These are phyloP conservation scores for mouse (Mus musculus) DNA, from an alignment of 2,113 vertebrate genomes.

Conservation along the genomic window DNA sequence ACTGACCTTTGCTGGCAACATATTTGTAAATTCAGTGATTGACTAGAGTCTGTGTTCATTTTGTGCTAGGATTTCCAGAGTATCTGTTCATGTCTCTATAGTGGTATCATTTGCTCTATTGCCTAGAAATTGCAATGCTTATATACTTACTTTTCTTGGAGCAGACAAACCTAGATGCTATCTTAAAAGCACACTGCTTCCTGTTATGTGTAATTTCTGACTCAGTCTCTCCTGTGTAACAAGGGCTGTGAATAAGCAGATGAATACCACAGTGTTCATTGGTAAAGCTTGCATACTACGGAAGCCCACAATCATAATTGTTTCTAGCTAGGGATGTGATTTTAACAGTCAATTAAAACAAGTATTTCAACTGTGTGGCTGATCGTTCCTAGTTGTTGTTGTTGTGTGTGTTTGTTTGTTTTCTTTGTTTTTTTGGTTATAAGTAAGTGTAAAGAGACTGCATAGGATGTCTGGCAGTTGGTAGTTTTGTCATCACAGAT, in stretches of 20 bases:
- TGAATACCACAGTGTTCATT: background rate
- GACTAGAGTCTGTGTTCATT: background rate
- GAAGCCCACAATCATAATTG: background rate
- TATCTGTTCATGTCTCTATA: background rate
- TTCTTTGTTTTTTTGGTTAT: background rate
- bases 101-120: conserved; percentile 28
- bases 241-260: background rate
- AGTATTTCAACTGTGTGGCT: background rate
- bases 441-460: conserved; percentile 20
- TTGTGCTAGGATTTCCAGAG: background rate
- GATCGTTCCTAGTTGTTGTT: background rate
- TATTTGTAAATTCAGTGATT: background rate
- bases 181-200: background rate
- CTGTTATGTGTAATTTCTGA: conserved; percentile 25
- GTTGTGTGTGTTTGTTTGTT: no score
- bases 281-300: background rate
- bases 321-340: conserved; percentile 35
- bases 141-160: background rate
- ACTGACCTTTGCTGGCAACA: background rate
- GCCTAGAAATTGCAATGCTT: conserved; percentile 15
- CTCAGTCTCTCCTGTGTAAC: background rate
- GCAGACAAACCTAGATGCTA: background rate
- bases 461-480: background rate
- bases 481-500: background rate
- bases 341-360: conserved; percentile 58